These are phyloP conservation scores for Upupa epops DNA, from an alignment of 2,113 vertebrate genomes.

Conservation along the genomic window DNA sequence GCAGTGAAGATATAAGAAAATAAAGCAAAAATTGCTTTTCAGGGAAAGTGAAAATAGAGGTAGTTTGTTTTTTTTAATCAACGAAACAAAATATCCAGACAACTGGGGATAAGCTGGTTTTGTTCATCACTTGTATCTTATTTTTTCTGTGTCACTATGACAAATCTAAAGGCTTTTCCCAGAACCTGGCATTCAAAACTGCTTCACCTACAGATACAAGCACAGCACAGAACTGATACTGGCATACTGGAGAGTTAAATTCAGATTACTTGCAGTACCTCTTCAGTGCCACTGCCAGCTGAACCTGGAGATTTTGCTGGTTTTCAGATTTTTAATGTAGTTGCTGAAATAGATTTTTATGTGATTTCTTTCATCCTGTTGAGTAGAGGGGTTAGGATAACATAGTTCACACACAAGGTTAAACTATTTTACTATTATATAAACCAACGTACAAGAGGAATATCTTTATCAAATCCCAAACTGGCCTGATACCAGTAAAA, in stretches of 20 bases:
- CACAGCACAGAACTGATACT: background rate
- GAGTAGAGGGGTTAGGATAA: background rate
- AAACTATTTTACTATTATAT: background rate
- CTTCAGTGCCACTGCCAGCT: background rate
- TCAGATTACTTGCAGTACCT: background rate
- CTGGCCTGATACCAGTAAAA: background rate
- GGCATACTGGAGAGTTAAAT: background rate
- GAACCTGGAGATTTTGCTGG: background rate
- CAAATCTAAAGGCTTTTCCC: background rate
- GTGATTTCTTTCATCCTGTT: background rate
- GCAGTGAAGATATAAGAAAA: background rate
- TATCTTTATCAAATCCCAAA: background rate
- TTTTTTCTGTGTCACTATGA: background rate
- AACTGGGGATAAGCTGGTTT: background rate
- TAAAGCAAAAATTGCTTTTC: background rate
- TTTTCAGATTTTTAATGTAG: background rate
- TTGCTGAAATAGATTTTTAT: background rate
- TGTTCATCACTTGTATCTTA: background rate
- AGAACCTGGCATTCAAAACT: background rate
- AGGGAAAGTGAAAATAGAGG: background rate
- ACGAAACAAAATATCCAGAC: background rate
- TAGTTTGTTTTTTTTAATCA: background rate
- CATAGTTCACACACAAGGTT: background rate
- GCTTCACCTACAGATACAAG: background rate
- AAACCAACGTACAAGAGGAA: background rate